phyloP scores from a whole-genome alignment of 2,113 vertebrate species.

The Oryzias melastigma region DNA sequence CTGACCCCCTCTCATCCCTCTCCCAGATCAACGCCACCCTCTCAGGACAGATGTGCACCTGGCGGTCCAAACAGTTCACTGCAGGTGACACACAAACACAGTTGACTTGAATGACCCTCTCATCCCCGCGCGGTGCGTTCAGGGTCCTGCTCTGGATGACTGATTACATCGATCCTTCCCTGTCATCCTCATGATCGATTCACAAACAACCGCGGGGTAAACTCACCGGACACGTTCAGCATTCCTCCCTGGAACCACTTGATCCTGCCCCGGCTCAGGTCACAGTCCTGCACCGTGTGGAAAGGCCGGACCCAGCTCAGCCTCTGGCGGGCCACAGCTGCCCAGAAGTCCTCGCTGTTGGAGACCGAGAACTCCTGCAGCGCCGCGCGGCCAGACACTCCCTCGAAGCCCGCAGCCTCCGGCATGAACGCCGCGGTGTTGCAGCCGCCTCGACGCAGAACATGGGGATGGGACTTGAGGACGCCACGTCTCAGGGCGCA shows the following conservation, averaged over 20 bases:
- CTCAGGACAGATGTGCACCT: constrained; percentile 82
- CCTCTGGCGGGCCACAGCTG: constrained; percentile 63
- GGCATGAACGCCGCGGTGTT: constrained; percentile 75
- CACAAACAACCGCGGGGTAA: fast-evolving
- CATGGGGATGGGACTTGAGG: background rate
- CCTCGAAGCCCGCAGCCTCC: constrained; percentile 67
- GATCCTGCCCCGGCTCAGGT: constrained; percentile 62
- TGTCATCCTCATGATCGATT: background rate
- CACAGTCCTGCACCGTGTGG: constrained; percentile 71
- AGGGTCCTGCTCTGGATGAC: background rate
- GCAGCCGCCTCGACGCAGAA: constrained; percentile 17
- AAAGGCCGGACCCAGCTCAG: constrained; percentile 79
- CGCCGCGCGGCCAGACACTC: constrained; percentile 51
- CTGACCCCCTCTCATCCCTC: constrained; percentile 88
- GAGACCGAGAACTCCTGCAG: constrained; percentile 76
- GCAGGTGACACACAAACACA: constrained; percentile 4
- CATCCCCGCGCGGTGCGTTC: constrained; percentile 1
- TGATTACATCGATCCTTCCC: background rate
- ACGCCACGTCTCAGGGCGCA: background rate
- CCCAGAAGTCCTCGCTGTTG: constrained; percentile 75
- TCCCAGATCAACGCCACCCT: constrained; percentile 94
- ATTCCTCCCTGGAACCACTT: constrained; percentile 65
- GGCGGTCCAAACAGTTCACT: constrained; percentile 95
- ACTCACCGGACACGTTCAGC: constrained; percentile 67
- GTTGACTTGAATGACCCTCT: background rate